Conservation (phyloP, 2,113 vertebrate species). For the Felis catus region F.catus_Fca126_mat1.0 CM031411.1:70373001-70373500, state of each 20-base stretch:
- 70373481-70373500: neutral
- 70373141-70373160: too few relatives aligned
- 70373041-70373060: neutral
- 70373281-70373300: neutral
- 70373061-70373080: neutral
- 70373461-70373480: neutral
- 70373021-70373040: neutral
- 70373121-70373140: too few relatives aligned
- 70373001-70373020: neutral
- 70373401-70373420: too few relatives aligned
- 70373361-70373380: neutral
- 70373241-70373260: neutral
- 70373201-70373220: neutral
- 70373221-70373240: neutral
- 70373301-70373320: neutral
- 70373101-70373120: neutral
- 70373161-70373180: neutral
- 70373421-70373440: too few relatives aligned
- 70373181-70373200: neutral
- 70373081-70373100: neutral
- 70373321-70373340: neutral
- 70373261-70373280: neutral
- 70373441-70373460: neutral
- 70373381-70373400: neutral
- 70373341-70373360: neutral